Evolutionary conservation across 2,888 invertebrate species (phyloP).

Genomic region (Drosophila acutilabella): DNA sequence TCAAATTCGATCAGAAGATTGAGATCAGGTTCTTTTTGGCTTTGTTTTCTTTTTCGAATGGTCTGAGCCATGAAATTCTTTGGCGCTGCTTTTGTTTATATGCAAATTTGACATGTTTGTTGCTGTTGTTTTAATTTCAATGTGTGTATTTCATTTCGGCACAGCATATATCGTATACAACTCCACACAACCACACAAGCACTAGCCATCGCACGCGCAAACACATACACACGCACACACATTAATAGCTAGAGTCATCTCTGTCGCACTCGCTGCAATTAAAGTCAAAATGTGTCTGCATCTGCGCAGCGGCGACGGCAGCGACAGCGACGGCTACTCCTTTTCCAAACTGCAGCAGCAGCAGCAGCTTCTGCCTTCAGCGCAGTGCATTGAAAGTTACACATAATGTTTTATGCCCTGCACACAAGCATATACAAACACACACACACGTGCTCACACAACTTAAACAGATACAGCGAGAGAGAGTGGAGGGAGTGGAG

Average conservation of each 20-base stretch:
- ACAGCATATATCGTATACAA: constrained; percentile 50
- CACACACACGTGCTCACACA: constrained; percentile 21
- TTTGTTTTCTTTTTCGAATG: constrained; percentile 44
- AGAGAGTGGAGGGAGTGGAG: constrained; percentile 12
- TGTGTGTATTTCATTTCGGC: constrained; percentile 66
- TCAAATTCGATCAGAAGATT: constrained; percentile 52
- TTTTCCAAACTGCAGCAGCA: constrained; percentile 75
- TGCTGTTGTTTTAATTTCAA: constrained; percentile 40
- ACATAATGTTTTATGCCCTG: constrained; percentile 57
- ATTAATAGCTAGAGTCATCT: constrained; percentile 59
- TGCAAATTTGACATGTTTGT: constrained; percentile 68
- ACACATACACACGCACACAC: constrained; percentile 17
- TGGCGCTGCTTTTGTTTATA: constrained; percentile 74
- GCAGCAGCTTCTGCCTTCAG: constrained; percentile 76
- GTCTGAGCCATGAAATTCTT: constrained; percentile 40
- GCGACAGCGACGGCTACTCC: constrained; percentile 70
- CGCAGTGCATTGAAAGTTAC: constrained; percentile 72
- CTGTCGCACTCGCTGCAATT: constrained; percentile 70
- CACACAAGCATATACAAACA: constrained; percentile 27
- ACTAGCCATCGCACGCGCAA: constrained; percentile 8
- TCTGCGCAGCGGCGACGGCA: constrained; percentile 57
- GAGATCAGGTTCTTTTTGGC: constrained; percentile 57
- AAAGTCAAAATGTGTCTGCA: constrained; percentile 73
- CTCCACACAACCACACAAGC: constrained; percentile 36
- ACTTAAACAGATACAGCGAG: constrained; percentile 23